phyloP scores from a whole-genome alignment of 2,113 vertebrate genomes.

The Harpagus bidentatus region DNA sequence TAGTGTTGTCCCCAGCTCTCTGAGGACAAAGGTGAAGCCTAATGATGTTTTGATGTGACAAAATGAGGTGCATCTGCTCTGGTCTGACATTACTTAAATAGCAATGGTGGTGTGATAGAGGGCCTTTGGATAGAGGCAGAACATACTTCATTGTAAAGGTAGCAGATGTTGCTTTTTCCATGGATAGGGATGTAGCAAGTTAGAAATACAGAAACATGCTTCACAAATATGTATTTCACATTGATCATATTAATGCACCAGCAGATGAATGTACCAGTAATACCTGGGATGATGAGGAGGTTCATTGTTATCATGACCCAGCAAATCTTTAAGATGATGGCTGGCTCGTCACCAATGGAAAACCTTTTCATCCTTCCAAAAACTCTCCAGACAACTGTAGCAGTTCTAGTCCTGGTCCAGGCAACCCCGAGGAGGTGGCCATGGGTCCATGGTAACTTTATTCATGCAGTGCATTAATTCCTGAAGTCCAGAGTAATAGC shows the following conservation, averaged over 20 bases:
- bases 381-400: neutral
- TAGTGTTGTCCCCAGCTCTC: neutral
- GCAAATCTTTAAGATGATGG: neutral
- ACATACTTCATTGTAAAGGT: neutral
- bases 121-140: neutral
- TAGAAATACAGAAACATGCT: neutral
- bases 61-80: neutral
- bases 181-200: neutral
- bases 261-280: neutral
- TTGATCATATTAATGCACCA: neutral
- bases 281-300: neutral
- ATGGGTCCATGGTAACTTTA: neutral
- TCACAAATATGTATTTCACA: neutral
- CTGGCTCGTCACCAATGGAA: neutral
- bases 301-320: neutral
- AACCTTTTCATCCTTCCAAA: neutral
- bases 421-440: neutral
- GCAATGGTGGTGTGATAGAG: neutral
- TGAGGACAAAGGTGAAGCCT: neutral
- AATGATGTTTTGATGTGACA: neutral
- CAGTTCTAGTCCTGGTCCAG: neutral
- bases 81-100: neutral
- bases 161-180: neutral
- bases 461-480: neutral
- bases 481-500: neutral